phyloP scores from a whole-genome alignment of 2,113 vertebrate species.

The Castor canadensis region DNA sequence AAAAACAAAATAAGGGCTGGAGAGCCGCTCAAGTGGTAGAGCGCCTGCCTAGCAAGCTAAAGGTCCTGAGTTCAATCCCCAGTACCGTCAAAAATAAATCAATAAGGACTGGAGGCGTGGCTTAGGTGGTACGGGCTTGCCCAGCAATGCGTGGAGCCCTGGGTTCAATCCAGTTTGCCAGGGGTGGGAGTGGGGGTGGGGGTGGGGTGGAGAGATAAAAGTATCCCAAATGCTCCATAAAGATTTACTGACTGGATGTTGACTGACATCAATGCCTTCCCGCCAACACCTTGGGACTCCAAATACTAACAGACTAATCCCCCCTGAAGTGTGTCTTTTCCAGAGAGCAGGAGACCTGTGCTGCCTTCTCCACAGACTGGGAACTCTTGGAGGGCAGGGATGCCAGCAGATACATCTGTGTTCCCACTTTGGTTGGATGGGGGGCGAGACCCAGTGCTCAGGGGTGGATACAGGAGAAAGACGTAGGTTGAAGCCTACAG shows the following conservation, averaged over 20 bases:
- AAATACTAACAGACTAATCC: not conserved
- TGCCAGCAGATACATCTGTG: not conserved
- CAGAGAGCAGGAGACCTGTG: not conserved
- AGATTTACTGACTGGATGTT: not conserved
- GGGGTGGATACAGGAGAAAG: not conserved
- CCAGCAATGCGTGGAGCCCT: not conserved
- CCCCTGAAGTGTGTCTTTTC: not conserved
- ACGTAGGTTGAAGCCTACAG: not conserved
- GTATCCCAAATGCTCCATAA: not conserved
- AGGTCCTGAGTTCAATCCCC: not conserved
- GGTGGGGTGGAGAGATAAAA: not conserved
- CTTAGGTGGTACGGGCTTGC: no score
- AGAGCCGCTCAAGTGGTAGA: no score
- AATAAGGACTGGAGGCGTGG: not conserved
- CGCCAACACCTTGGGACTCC: not conserved
- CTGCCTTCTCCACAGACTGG: not conserved
- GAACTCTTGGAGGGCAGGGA: not conserved
- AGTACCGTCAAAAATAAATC: no score
- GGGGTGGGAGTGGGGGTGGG: not conserved
- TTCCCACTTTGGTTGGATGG: not conserved
- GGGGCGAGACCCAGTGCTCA: not conserved
- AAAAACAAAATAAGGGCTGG: no score
- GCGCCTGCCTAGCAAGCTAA: no score
- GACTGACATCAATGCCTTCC: not conserved
- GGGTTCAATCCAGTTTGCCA: not conserved